Evolutionary conservation across 2,797 vertebrate species (phyloP).

Genomic region (Bovichtus diacanthus): DNA sequence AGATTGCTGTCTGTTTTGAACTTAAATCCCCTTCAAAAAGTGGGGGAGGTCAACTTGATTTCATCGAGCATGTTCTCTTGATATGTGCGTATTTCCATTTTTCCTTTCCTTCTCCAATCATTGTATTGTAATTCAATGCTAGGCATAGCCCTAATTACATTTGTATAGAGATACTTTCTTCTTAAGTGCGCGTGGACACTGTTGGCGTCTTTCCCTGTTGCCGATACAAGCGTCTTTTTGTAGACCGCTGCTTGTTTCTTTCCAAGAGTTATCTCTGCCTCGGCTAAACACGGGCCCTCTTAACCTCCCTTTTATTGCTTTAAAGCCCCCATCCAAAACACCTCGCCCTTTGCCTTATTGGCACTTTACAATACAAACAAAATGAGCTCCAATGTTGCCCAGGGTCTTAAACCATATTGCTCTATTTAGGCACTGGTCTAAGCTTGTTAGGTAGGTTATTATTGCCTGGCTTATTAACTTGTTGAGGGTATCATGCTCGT

Average conservation of each 20-base stretch:
- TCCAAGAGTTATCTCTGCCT: conserved; percentile 50
- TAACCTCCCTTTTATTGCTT: conserved; percentile 56
- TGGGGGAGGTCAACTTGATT: background rate
- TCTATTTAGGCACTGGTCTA: conserved; percentile 2
- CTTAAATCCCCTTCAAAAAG: background rate
- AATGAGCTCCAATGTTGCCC: conserved; percentile 24
- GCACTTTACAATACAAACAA: conserved; percentile 24
- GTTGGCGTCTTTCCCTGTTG: conserved; percentile 45
- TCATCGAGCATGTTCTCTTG: background rate
- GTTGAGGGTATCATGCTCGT: background rate
- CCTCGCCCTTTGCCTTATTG: conserved; percentile 42
- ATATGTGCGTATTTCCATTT: background rate
- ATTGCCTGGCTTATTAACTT: background rate
- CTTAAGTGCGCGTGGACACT: conserved; percentile 11
- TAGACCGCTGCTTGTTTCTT: conserved; percentile 38
- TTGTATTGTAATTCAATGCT: conserved; percentile 5
- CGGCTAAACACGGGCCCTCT: conserved; percentile 31
- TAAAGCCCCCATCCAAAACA: conserved; percentile 50
- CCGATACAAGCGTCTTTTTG: conserved; percentile 54
- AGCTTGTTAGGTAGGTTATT: background rate
- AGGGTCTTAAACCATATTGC: conserved; percentile 39
- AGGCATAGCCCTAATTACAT: conserved; percentile 26
- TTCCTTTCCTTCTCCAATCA: conserved; percentile 3
- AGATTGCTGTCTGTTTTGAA: background rate
- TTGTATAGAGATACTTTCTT: conserved; percentile 35